Conservation (phyloP, 2,797 vertebrate genomes). For the Poecilia wingei region DNA sequence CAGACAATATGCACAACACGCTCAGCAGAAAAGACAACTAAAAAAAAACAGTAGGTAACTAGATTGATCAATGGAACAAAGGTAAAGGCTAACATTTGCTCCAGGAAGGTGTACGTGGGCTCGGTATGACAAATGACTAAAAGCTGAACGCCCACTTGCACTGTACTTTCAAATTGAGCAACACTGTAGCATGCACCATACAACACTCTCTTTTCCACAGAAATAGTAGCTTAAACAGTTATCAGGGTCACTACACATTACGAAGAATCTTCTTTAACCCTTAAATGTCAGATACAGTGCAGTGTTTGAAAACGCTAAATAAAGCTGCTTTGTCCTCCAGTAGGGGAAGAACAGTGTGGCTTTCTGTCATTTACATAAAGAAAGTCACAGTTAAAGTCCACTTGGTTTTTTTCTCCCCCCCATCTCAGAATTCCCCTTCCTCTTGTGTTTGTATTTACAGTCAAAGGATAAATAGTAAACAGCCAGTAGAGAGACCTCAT, state of each 20-base stretch:
- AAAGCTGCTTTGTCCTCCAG: background rate
- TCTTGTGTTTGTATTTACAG: background rate
- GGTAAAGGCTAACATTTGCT: background rate
- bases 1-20: too few species aligned
- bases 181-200: background rate
- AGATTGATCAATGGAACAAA: background rate
- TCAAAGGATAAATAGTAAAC: background rate
- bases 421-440: constrained; percentile 55
- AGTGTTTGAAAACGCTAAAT: background rate
- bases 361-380: constrained; percentile 16
- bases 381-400: background rate
- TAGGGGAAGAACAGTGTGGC: background rate
- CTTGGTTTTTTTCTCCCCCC: constrained; percentile 13
- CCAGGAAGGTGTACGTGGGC: constrained; percentile 14
- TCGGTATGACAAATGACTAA: constrained; percentile 8
- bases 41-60: background rate
- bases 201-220: constrained; percentile 3
- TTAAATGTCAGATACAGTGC: background rate
- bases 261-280: background rate
- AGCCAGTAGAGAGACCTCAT: background rate
- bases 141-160: constrained; percentile 26
- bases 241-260: background rate
- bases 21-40: background rate
- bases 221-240: background rate
- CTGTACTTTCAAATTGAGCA: constrained; percentile 19